Percentiles rank a stretch among this genome's conserved stretches.
Evolutionary conservation across 2,113 vertebrate species (phyloP).

Genomic region (Neomonachus schauinslandi): DNA sequence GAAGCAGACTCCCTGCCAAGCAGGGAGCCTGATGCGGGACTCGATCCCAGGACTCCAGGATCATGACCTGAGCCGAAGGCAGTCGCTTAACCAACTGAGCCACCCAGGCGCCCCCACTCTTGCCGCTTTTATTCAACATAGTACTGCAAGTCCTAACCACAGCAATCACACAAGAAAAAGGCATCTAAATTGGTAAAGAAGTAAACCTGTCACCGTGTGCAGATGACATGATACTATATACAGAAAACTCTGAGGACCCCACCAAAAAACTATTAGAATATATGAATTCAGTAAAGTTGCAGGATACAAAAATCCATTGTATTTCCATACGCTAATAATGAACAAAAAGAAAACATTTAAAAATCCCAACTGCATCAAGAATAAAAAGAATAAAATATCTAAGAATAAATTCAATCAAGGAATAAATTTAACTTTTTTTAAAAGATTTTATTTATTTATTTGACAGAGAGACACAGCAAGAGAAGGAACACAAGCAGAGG

Average conservation of each 20-base stretch:
- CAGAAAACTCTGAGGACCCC: neutral
- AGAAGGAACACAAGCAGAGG: too few species aligned
- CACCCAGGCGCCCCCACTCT: too few species aligned
- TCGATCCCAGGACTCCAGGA: too few species aligned
- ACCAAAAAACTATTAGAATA: neutral
- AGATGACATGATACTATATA: neutral
- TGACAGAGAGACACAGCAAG: too few species aligned
- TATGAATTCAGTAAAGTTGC: neutral
- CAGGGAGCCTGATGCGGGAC: too few species aligned
- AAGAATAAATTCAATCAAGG: neutral
- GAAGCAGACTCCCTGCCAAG: too few species aligned
- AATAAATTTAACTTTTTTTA: neutral
- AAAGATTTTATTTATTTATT: too few species aligned
- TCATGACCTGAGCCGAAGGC: too few species aligned
- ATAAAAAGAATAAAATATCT: neutral
- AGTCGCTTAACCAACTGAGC: too few species aligned
- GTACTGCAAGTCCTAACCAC: neutral
- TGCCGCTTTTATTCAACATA: neutral
- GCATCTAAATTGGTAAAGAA: neutral
- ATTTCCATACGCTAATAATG: neutral
- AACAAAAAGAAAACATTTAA: neutral
- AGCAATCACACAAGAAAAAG: neutral
- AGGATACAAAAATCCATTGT: neutral
- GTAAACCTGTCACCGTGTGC: neutral
- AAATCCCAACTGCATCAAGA: neutral